Percentiles rank a stretch among this genome's conserved stretches.
phyloP scores from a whole-genome alignment of 1,140 invertebrate genomes.

The Aphis craccivora region DNA sequence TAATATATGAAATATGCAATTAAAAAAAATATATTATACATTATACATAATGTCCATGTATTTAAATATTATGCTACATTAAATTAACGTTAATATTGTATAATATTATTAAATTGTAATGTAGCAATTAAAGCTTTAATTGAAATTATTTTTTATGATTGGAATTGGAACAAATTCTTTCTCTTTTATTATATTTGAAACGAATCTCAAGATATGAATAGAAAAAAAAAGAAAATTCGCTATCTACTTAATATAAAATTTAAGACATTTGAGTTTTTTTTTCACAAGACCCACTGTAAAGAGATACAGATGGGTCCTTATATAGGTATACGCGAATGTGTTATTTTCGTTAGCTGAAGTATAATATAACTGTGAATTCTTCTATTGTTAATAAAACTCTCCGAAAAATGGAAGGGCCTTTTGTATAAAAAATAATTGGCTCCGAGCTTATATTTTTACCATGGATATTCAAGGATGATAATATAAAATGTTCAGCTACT shows the following conservation, averaged over 20 bases:
- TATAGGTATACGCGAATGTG: background rate
- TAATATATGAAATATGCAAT: too few relatives aligned
- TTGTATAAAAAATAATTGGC: constrained; percentile 6
- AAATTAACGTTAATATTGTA: background rate
- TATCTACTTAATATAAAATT: background rate
- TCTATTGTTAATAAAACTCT: constrained; percentile 10
- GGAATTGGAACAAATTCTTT: background rate
- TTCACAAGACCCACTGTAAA: background rate
- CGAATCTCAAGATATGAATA: background rate
- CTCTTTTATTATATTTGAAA: background rate
- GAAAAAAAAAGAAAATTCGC: background rate
- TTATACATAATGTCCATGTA: too few relatives aligned
- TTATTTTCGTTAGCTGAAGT: background rate
- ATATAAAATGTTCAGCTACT: background rate
- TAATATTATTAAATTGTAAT: background rate
- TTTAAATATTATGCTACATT: too few relatives aligned
- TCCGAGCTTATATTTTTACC: background rate
- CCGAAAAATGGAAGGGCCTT: background rate
- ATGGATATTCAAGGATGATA: background rate
- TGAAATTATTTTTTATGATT: background rate
- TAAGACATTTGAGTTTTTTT: background rate
- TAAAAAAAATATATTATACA: background rate
- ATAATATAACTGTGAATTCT: constrained; percentile 10
- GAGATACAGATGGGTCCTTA: background rate
- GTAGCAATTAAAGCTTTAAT: background rate